Percentiles rank a stretch among this genome's conserved stretches.
These are phyloP conservation scores for Spheniscus humboldti DNA, from an alignment of 2,797 vertebrate genomes.

Conservation along the genomic window DNA sequence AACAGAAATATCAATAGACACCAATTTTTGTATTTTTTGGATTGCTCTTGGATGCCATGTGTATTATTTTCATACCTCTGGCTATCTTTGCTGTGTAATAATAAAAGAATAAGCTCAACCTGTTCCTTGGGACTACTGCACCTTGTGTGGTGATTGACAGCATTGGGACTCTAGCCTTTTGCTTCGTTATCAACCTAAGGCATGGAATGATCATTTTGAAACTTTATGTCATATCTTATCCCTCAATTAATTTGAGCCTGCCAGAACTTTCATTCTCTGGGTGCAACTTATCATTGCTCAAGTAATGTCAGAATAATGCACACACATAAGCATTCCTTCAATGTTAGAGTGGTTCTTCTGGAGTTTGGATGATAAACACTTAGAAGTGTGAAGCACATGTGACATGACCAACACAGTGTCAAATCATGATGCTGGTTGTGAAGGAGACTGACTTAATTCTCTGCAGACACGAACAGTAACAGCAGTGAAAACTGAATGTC, in stretches of 20 bases:
- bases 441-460: neutral
- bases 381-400: neutral
- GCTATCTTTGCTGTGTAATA: neutral
- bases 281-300: neutral
- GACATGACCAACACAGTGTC: neutral
- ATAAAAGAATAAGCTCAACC: neutral
- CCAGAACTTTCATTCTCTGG: neutral
- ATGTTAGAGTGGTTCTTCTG: neutral
- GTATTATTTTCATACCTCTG: neutral
- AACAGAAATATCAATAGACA: neutral
- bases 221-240: neutral
- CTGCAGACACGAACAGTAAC: neutral
- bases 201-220: neutral
- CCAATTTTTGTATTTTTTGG: neutral
- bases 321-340: neutral
- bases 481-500: neutral
- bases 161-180: neutral
- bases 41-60: neutral
- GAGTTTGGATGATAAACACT: neutral
- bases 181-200: neutral
- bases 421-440: neutral
- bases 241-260: constrained; percentile 1
- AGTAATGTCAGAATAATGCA: neutral
- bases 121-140: neutral
- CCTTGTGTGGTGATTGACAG: neutral